Conservation (phyloP, 2,113 vertebrate species). For the Pteropus alecto region DNA sequence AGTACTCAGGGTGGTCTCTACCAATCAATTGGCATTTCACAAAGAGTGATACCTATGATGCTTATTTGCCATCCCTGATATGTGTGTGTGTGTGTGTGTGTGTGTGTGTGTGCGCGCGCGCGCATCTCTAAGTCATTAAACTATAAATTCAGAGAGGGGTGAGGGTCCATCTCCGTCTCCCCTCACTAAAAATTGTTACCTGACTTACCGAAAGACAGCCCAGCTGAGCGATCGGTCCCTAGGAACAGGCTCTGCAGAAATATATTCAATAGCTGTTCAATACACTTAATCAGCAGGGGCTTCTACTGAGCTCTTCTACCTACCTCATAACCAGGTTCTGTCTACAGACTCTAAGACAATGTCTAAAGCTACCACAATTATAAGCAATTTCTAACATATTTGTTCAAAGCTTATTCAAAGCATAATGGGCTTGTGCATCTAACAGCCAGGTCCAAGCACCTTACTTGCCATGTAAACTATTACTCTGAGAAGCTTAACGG, state of each 20-base stretch:
- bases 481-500: background rate
- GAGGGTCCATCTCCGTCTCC: background rate
- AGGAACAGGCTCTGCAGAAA: background rate
- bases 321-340: background rate
- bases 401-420: background rate
- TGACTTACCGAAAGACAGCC: background rate
- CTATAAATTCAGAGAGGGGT: background rate
- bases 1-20: background rate
- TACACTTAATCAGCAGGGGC: background rate
- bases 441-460: background rate
- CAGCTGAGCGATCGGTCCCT: background rate
- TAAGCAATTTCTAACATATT: background rate
- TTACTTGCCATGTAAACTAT: background rate
- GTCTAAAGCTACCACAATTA: background rate
- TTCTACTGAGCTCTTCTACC: background rate
- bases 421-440: background rate
- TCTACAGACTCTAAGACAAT: background rate
- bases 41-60: background rate
- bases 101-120: background rate
- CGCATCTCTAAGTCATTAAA: background rate
- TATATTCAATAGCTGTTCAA: background rate
- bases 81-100: rapidly evolving
- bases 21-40: background rate
- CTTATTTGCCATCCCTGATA: background rate
- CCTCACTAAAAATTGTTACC: background rate